Percentiles rank a stretch among this genome's conserved stretches.
Conservation (phyloP, 2,797 vertebrate species). For the Calcarius lapponicus region DNA sequence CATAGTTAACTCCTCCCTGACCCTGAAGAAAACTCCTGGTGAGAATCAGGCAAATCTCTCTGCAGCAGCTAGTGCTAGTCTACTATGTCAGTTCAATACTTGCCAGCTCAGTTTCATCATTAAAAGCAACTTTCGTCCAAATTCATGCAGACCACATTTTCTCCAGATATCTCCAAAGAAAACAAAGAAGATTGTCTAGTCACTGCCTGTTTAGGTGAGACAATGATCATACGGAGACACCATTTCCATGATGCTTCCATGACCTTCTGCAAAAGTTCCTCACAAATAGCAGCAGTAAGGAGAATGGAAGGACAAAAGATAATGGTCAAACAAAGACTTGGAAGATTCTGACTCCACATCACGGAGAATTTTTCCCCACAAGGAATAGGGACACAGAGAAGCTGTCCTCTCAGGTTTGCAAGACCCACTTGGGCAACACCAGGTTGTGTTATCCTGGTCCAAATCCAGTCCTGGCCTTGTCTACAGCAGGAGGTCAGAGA, state of each 20-base stretch:
- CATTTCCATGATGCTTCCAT: background rate
- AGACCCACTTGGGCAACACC: background rate
- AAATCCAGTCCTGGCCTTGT: background rate
- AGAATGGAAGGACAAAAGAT: background rate
- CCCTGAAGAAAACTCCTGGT: background rate
- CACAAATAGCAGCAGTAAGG: background rate
- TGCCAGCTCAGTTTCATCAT: background rate
- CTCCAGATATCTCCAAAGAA: background rate
- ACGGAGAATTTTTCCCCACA: background rate
- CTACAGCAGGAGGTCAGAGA: background rate
- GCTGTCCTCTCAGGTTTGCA: background rate
- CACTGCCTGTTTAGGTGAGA: background rate
- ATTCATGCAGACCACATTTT: background rate
- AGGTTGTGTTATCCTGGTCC: background rate
- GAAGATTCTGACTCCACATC: background rate
- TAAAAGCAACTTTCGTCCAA: background rate
- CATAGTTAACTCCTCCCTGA: background rate
- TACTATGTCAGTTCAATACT: background rate
- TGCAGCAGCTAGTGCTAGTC: background rate
- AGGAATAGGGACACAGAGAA: background rate
- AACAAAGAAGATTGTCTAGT: background rate
- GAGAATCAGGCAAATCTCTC: background rate
- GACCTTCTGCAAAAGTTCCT: background rate
- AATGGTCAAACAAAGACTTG: background rate
- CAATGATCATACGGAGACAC: background rate